A percentile compares a stretch with the other conserved stretches of the same genome.
Conservation (phyloP, 2,113 vertebrate species). For the Dicrurus megarhynchus region DNA sequence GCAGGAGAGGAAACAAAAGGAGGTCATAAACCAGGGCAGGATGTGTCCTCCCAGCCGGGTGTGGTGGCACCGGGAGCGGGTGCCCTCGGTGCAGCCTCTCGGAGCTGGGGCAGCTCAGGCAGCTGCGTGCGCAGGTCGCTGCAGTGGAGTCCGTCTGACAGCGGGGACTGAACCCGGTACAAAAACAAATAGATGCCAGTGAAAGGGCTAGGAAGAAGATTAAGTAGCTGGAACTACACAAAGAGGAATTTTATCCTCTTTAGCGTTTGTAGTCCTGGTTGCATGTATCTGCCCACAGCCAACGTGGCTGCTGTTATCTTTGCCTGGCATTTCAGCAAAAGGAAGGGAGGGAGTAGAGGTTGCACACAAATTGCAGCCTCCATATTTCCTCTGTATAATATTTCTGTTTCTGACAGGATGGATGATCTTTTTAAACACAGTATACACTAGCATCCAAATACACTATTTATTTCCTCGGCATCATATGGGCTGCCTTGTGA, state of each 20-base stretch:
- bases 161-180: background rate
- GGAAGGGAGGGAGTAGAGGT: background rate
- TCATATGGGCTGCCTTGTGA: background rate
- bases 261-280: background rate
- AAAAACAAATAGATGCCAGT: accelerated
- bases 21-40: background rate
- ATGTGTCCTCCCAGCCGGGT: background rate
- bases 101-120: accelerated
- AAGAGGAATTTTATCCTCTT: background rate
- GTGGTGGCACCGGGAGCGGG: accelerated
- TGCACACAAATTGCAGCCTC: background rate
- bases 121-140: accelerated
- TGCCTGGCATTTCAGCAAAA: background rate
- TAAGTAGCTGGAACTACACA: background rate
- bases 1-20: background rate
- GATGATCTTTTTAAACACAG: slow-evolving; percentile 2
- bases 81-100: accelerated
- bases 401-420: background rate
- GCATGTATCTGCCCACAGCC: background rate
- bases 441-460: background rate
- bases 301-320: background rate
- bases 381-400: background rate
- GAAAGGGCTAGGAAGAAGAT: background rate
- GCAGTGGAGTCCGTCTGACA: background rate
- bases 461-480: background rate